These are phyloP conservation scores for Amphiprion percula DNA, from an alignment of 2,113 vertebrate species.

Conservation along the genomic window DNA sequence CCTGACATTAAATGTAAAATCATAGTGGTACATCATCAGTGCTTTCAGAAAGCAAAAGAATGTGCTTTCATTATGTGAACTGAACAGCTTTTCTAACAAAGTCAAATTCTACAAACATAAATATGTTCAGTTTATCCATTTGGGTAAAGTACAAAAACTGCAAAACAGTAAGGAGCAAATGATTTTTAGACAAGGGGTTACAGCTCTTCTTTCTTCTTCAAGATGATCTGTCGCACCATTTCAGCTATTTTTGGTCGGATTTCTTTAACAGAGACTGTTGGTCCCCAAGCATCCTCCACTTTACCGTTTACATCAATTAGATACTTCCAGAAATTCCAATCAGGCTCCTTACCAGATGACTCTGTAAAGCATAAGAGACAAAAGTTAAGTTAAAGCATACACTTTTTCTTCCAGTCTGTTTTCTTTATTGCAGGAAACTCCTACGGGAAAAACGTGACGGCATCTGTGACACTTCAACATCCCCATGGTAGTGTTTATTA, in stretches of 20 bases:
- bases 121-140: conserved; percentile 3
- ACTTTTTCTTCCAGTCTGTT: too few relatives aligned
- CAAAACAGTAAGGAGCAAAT: not conserved
- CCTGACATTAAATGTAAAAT: not conserved
- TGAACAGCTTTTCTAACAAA: not conserved
- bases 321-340: conserved; percentile 99
- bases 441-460: too few relatives aligned
- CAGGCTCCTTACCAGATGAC: conserved; percentile 91
- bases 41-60: conserved; percentile 13
- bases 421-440: too few relatives aligned
- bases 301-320: conserved; percentile 91
- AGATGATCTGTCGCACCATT: conserved; percentile 93
- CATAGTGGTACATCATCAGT: conserved; percentile 46
- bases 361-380: conserved; percentile 78
- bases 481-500: too few relatives aligned
- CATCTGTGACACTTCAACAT: too few relatives aligned
- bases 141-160: not conserved
- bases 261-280: conserved; percentile 89
- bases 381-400: too few relatives aligned
- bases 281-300: conserved; percentile 92
- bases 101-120: not conserved
- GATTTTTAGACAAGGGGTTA: conserved; percentile 58
- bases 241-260: conserved; percentile 89
- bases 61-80: not conserved
- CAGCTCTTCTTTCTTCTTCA: conserved; percentile 93